Percentiles rank a stretch among this genome's conserved stretches.
These are phyloP conservation scores for Crotalus viridis DNA, from an alignment of 2,113 vertebrate species.

Conservation along the genomic window DNA sequence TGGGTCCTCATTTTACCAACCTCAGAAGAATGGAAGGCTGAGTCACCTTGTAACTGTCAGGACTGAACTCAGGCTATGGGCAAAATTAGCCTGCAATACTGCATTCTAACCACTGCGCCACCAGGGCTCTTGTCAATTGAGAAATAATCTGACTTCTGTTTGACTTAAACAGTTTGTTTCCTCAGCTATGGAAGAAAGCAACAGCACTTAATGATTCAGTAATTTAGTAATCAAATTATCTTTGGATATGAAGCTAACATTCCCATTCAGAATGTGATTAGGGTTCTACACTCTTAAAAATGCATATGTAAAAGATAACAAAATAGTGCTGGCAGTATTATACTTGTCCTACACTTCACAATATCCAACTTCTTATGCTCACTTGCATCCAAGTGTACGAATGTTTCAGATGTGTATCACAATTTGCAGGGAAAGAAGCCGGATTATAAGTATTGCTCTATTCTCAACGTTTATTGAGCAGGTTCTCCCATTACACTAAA, in stretches of 20 bases:
- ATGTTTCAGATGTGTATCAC: background rate
- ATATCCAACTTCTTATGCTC: background rate
- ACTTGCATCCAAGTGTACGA: background rate
- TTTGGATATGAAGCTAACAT: background rate
- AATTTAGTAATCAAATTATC: background rate
- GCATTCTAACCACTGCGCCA: too few relatives aligned
- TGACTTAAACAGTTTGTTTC: too few relatives aligned
- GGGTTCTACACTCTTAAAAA: background rate
- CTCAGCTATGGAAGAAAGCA: too few relatives aligned
- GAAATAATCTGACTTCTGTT: too few relatives aligned
- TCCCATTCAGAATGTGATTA: background rate
- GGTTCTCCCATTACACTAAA: background rate
- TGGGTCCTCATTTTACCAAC: too few relatives aligned
- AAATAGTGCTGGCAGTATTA: background rate
- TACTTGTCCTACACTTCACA: background rate
- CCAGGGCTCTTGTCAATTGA: too few relatives aligned
- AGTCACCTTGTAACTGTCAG: too few relatives aligned
- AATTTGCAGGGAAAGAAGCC: background rate
- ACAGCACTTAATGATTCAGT: too few relatives aligned
- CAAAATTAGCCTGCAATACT: too few relatives aligned
- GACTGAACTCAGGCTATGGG: too few relatives aligned
- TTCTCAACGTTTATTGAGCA: background rate
- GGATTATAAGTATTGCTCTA: background rate
- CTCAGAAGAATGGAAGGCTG: too few relatives aligned
- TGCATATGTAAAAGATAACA: too few relatives aligned